These are phyloP conservation scores for Ciconia stormi DNA, from an alignment of 2,113 vertebrate species.

Conservation along the genomic window DNA sequence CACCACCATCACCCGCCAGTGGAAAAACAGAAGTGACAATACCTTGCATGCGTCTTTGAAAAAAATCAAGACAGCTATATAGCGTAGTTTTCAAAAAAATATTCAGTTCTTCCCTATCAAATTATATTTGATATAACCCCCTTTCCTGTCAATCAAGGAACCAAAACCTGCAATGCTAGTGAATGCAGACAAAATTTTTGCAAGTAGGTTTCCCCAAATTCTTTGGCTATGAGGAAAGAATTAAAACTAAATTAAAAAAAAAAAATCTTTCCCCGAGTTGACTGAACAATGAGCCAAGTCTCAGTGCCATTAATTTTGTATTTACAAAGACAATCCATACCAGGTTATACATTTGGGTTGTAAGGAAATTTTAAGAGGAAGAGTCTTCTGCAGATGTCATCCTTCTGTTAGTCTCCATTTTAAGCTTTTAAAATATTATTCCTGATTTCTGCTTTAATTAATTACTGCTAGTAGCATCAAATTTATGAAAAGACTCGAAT, in stretches of 20 bases:
- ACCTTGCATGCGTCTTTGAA: neutral
- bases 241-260: neutral
- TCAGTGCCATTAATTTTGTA: neutral
- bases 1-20: neutral
- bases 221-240: neutral
- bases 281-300: neutral
- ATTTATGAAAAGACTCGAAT: neutral
- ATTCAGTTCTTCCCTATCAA: neutral
- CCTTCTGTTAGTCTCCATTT: neutral
- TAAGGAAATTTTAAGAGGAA: neutral
- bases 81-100: neutral
- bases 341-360: neutral
- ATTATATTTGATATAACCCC: neutral
- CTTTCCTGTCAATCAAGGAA: neutral
- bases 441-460: neutral
- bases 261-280: neutral
- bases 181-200: neutral
- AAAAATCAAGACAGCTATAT: neutral
- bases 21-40: neutral
- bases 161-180: neutral
- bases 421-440: neutral
- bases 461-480: neutral
- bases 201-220: neutral
- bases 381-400: neutral
- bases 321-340: neutral